A percentile compares a stretch with the other conserved stretches of the same genome.
Evolutionary conservation across 2,797 vertebrate species (phyloP).

Genomic region (Glyptemys insculpta): DNA sequence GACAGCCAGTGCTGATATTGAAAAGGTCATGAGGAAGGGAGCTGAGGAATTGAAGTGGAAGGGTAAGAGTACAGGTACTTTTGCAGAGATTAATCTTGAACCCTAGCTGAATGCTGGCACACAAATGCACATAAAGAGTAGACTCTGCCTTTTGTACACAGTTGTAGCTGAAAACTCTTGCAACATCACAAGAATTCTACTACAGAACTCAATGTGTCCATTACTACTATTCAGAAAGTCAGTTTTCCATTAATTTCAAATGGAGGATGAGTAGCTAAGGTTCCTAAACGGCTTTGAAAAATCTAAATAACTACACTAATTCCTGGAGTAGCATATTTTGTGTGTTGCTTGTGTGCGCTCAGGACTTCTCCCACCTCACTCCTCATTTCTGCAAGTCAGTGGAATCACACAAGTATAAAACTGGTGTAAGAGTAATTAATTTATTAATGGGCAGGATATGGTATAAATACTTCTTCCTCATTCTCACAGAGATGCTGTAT

Average conservation of each 20-base stretch:
- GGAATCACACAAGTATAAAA: neutral
- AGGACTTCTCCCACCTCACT: conserved; percentile 12
- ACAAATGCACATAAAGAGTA: neutral
- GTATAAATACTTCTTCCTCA: neutral
- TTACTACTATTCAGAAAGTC: neutral
- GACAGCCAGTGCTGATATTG: too few species aligned
- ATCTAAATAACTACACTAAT: neutral
- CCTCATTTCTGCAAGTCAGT: neutral
- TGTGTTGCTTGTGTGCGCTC: neutral
- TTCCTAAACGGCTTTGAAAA: neutral
- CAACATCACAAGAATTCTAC: neutral
- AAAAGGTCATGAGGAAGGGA: neutral
- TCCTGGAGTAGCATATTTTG: neutral
- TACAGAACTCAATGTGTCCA: neutral
- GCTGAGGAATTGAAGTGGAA: neutral
- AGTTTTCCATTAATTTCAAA: neutral
- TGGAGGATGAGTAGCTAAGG: neutral
- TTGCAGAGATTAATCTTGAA: neutral
- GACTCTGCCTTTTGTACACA: neutral
- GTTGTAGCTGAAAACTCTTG: neutral
- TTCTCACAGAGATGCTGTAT: neutral
- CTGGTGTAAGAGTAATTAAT: neutral
- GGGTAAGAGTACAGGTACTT: neutral
- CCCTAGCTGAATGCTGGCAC: neutral
- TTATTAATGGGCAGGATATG: conserved; percentile 36